A percentile compares a stretch with the other conserved stretches of the same genome.
Evolutionary conservation across 2,797 vertebrate genomes (phyloP).

Genomic region (Trichosurus vulpecula): DNA sequence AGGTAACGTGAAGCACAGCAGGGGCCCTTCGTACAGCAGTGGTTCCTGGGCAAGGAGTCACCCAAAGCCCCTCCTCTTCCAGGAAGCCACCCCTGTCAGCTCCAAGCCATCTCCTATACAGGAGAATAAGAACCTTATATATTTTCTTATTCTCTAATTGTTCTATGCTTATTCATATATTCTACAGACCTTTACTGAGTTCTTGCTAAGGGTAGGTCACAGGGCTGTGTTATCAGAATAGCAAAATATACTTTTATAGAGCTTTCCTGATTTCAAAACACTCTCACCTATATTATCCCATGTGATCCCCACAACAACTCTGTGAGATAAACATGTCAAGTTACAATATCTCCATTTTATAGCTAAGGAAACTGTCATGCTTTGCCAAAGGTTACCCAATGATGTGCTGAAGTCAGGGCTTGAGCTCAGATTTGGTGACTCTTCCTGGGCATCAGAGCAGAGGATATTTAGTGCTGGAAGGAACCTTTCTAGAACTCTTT

Average conservation of each 20-base stretch:
- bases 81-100: background rate
- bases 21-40: background rate
- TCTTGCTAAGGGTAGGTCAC: background rate
- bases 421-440: background rate
- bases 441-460: background rate
- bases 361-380: background rate
- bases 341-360: background rate
- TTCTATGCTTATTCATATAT: background rate
- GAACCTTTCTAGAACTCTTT: background rate
- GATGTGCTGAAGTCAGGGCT: background rate
- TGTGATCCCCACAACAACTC: background rate
- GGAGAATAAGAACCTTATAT: background rate
- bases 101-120: background rate
- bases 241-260: background rate
- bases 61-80: background rate
- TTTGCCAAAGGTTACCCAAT: background rate
- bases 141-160: background rate
- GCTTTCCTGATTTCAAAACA: background rate
- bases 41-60: background rate
- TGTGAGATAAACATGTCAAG: background rate
- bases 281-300: background rate
- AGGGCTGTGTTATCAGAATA: background rate
- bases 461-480: background rate
- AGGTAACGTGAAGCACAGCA: background rate
- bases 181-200: background rate